phyloP scores from a whole-genome alignment of 2,888 invertebrate species.

The Oasisia sp. region DNA sequence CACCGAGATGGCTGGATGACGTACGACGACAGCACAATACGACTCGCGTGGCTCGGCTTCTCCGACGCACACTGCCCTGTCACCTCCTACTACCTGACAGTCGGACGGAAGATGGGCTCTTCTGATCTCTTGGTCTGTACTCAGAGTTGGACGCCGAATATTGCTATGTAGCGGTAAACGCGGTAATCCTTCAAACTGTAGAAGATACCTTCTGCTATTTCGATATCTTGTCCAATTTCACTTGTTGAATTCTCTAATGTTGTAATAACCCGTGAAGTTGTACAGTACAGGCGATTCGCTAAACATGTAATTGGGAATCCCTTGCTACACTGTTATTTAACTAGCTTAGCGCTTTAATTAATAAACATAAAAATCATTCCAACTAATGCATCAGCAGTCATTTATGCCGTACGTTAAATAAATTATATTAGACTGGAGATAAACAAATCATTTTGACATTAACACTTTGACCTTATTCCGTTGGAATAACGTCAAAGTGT shows the following conservation, averaged over 20 bases:
- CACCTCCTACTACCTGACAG: not conserved
- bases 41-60: conserved; percentile 33
- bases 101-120: not conserved
- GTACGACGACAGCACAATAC: conserved; percentile 22
- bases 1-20: conserved; percentile 26
- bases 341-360: too few species aligned
- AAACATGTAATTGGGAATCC: too few species aligned
- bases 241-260: too few species aligned
- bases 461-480: not conserved
- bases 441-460: not conserved
- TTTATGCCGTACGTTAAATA: too few species aligned
- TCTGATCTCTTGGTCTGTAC: not conserved
- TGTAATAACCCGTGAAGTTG: too few species aligned
- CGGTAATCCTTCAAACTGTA: not conserved
- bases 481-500: not conserved
- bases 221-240: too few species aligned
- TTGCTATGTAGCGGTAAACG: not conserved
- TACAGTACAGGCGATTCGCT: too few species aligned
- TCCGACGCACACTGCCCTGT: conserved; percentile 29
- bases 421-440: not conserved
- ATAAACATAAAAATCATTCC: too few species aligned
- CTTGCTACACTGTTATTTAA: too few species aligned
- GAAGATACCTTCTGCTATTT: too few species aligned
- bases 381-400: too few species aligned
- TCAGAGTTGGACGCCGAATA: not conserved